Conservation (phyloP, 2,113 vertebrate species). For the Anser cygnoides region DNA sequence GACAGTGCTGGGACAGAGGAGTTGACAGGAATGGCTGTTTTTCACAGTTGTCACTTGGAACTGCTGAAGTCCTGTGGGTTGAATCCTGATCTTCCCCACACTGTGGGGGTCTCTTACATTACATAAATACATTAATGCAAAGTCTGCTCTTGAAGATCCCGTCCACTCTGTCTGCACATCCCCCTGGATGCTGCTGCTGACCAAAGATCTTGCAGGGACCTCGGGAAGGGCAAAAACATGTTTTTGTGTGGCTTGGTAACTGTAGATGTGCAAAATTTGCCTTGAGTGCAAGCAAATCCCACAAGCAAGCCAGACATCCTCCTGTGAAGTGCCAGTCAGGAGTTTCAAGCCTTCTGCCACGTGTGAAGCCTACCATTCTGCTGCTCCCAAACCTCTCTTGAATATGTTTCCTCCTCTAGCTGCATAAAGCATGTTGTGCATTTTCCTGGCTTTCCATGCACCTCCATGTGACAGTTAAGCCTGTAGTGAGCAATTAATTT, state of each 20-base stretch:
- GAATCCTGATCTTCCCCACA: neutral
- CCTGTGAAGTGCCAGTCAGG: accelerated
- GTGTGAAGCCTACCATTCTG: neutral
- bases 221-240: neutral
- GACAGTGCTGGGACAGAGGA: neutral
- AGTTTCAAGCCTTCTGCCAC: neutral
- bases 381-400: neutral
- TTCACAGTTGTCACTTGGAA: neutral
- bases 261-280: neutral
- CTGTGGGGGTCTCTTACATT: accelerated
- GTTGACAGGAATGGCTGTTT: neutral
- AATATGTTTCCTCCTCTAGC: accelerated
- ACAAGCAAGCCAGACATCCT: neutral
- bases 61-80: neutral
- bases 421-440: neutral
- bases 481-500: neutral
- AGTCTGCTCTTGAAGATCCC: neutral
- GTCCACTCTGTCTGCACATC: accelerated
- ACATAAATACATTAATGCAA: accelerated
- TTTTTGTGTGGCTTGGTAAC: neutral
- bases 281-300: neutral
- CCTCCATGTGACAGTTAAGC: neutral
- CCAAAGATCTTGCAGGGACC: neutral
- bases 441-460: neutral
- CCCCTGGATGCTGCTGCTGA: accelerated